These are phyloP conservation scores for Chiridota heheva DNA, from an alignment of 35 echinoderm and acorn worm genomes.

Conservation along the genomic window DNA sequence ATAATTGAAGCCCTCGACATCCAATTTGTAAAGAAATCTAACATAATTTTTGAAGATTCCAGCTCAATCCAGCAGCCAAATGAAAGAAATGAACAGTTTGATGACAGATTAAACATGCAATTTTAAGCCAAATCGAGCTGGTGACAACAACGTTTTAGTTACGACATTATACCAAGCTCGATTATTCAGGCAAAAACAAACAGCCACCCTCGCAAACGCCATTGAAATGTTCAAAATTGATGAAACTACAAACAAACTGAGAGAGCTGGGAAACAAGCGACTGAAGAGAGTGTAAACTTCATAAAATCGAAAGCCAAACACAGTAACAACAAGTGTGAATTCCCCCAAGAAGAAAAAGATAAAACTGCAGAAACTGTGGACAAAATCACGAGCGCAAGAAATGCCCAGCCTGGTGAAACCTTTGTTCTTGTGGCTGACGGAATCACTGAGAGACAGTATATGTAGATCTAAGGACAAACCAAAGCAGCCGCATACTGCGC, in stretches of 20 bases:
- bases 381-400: constrained; percentile 19
- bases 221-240: constrained; percentile 32
- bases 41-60: neutral
- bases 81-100: constrained; percentile 27
- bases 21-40: constrained; percentile 23
- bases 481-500: constrained; percentile 14
- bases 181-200: constrained; percentile 10
- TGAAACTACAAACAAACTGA: constrained; percentile 22
- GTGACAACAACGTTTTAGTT: neutral
- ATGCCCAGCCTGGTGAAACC: constrained; percentile 17
- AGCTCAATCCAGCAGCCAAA: neutral
- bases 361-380: constrained; percentile 28
- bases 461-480: constrained; percentile 25
- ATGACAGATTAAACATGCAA: constrained; percentile 8
- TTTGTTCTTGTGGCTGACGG: constrained; percentile 34
- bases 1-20: constrained; percentile 5
- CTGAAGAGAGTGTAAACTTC: neutral
- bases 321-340: neutral
- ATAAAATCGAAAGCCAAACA: neutral
- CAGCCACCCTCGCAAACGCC: constrained; percentile 12
- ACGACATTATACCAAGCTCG: neutral
- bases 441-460: constrained; percentile 33
- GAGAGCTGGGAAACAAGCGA: constrained; percentile 22
- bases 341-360: neutral
- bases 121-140: neutral